Base-by-base conservation (phyloP, 2,113 vertebrate genomes). In the Chelonoidis abingdonii region DNA sequence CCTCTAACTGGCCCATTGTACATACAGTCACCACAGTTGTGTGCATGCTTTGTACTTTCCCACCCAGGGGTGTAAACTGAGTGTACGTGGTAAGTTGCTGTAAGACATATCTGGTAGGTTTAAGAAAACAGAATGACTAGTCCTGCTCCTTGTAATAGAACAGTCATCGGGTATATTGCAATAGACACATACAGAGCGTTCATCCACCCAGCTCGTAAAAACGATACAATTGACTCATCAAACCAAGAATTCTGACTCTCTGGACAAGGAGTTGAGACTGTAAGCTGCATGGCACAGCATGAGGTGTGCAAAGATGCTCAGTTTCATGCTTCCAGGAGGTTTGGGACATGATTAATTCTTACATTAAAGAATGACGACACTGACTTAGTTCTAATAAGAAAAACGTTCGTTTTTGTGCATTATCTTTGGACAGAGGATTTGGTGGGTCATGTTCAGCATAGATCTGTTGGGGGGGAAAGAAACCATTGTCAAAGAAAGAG, bases 1-100 rank as follows among this genome's bases (percentile, higher is more conserved):
- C 62, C 38, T 38, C n/a, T 38, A 72, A 22, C 65, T 22, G 65
- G n/a, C 65, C 65, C 22, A 47, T 91, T 91, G 89, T 84, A 5
- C 57, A 12, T 83, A 86, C 92, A 86, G 14, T 84, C 93, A 78
- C 83, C 38, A 0, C 49, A 89, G 79, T 25, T 92, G 65, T 92
- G 83, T 59, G 89, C 81, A 72, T 78, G 72, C 25, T 1, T 59
- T 44, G 62, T 80, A 29, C 54, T 93, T 89, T 88, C 19, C 52
- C 53, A 31, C 21, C 4, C 10, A 1, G 78, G 52, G 52, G 54
- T 93, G 9, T 84, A 13, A 53, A 62, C 35, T 19, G 31, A 1
- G 24, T 47, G 25, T 78, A 16, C 2, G 25, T 47, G 75, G 24
- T 78, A 25, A 29, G 24, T 47, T 27, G 25, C 41, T 8, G 25